Percentiles rank a stretch among this genome's conserved stretches.
phyloP scores from a whole-genome alignment of 2,797 vertebrate genomes.

The Eospalax fontanierii region DNA sequence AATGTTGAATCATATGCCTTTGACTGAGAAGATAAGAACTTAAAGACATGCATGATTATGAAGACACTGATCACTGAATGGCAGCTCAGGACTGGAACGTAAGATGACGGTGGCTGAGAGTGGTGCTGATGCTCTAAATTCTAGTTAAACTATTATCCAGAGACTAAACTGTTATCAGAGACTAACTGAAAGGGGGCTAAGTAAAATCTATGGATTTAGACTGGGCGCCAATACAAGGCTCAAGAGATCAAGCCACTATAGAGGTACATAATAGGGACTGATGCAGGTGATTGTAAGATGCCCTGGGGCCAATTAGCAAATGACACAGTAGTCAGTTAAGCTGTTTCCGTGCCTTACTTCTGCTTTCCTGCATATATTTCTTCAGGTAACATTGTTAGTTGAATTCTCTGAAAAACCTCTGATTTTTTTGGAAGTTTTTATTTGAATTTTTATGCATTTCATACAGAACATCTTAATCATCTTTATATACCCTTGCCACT shows the following conservation, averaged over 20 bases:
- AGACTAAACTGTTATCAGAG: not conserved
- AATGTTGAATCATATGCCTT: not conserved
- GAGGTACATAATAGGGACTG: not conserved
- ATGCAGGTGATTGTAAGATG: not conserved
- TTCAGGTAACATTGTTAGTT: not conserved
- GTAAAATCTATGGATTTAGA: not conserved
- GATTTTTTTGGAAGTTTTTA: too few relatives aligned
- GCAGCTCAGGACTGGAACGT: not conserved
- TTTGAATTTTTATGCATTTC: too few relatives aligned
- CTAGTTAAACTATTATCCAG: not conserved
- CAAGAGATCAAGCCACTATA: not conserved
- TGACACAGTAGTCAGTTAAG: not conserved
- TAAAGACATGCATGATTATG: not conserved
- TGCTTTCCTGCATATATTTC: not conserved
- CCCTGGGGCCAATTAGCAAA: not conserved
- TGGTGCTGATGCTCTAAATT: not conserved
- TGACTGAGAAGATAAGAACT: not conserved
- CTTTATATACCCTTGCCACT: too few relatives aligned
- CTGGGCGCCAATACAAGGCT: not conserved
- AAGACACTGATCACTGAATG: not conserved
- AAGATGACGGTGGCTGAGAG: not conserved
- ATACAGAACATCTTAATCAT: too few relatives aligned
- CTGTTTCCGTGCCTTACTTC: not conserved
- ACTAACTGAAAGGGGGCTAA: not conserved
- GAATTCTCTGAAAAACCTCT: not conserved